These are phyloP conservation scores for Zonitis immaculata DNA, from an alignment of 2,888 invertebrate genomes.

Conservation along the genomic window DNA sequence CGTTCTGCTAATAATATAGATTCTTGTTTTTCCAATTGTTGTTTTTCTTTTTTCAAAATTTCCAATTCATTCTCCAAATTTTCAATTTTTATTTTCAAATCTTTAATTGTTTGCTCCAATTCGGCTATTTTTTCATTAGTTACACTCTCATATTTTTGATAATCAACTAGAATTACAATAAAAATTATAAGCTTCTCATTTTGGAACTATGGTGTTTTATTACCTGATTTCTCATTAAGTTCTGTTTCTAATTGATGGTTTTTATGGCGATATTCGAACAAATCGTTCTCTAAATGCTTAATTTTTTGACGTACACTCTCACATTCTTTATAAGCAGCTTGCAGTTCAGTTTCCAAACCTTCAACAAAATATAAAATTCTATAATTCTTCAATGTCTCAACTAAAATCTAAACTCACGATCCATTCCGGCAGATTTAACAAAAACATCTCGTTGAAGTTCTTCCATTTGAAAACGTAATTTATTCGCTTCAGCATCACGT, in stretches of 20 bases:
- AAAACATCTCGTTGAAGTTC: constrained; percentile 58
- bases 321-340: constrained; percentile 63
- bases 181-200: no score
- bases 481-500: constrained; percentile 55
- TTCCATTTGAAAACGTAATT: constrained; percentile 55
- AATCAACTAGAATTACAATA: constrained; percentile 29
- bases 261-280: constrained; percentile 55
- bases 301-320: constrained; percentile 58
- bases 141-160: constrained; percentile 38
- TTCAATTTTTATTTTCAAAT: constrained; percentile 51
- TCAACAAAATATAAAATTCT: constrained; percentile 18
- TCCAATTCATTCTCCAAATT: constrained; percentile 51
- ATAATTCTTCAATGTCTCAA: background rate
- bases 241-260: constrained; percentile 58
- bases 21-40: constrained; percentile 46
- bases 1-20: constrained; percentile 42
- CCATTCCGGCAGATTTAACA: constrained; percentile 58
- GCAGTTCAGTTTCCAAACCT: constrained; percentile 63
- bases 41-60: constrained; percentile 50
- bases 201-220: constrained; percentile 22
- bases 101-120: constrained; percentile 50
- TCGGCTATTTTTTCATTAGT: constrained; percentile 46
- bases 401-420: constrained; percentile 57
- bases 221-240: constrained; percentile 56
- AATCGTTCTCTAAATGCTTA: constrained; percentile 58